Base-by-base conservation (phyloP, 1,140 invertebrate species). In the Platyura marginata region DNA sequence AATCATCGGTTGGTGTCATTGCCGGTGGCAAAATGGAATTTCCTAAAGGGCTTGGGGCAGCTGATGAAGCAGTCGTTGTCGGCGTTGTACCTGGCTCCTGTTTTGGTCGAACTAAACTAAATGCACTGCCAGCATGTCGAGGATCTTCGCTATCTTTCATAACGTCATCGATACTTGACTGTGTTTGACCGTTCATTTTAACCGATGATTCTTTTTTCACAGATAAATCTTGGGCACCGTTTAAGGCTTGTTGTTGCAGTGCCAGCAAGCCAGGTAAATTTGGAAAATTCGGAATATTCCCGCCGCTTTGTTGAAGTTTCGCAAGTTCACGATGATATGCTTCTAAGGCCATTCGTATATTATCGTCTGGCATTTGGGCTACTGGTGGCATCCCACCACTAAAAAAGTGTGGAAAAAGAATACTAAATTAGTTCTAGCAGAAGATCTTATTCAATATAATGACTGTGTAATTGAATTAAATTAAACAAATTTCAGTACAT, bases 261-360 rank as follows among this genome's bases (percentile, higher is more conserved):
- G 77, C 79, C 47, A 81, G 62, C 21, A 81, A 65, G 37, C 77
- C 71, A 47, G 56, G 59, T 42, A 61, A 53, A 44, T 61, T 70
- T 21, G 74, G 73, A 42, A 78, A 72, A 23, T 67, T 72, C 23
- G 72, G 71, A 46, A 74, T 62, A 36, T 65, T 67, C 13, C 49
- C 62, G 65, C 29, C 69, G 69, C 54, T 65, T 41, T 74, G 72
- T 52, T 86, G 85, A 40, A 93, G 64, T 57, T 91, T 89, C 52
- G 83, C 79, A 8, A 94, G 67, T 61, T 94, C 89, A 32, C 88
- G 72, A 54, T 90, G 86, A 59, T 91, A 91, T n/a, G 87, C 82
- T 49, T 91, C 86, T 11, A 93, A 63, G 1, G 85, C 85, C 68
- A 92, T 67, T 46, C 91, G 72, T 54, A 92, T 85, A 29, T 88